Percentiles rank a stretch among this genome's conserved stretches.
Conservation (phyloP, 2,113 vertebrate species). For the Rhagologus leucostigma region DNA sequence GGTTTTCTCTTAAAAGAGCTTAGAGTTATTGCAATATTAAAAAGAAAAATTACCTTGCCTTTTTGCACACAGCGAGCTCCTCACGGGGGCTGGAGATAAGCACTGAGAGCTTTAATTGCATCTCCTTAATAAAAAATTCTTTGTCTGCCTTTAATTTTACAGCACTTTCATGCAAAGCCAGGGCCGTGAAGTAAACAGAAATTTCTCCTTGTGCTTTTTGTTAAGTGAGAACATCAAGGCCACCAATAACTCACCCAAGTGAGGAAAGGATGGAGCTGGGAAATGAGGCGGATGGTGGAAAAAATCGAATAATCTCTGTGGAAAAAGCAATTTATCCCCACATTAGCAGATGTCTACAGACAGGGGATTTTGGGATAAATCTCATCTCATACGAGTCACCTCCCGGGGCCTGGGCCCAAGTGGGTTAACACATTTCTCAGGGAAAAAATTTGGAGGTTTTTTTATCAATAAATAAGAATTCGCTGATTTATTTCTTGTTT, state of each 20-base stretch:
- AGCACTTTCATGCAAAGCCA: neutral
- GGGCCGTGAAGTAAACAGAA: neutral
- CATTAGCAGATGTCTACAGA: neutral
- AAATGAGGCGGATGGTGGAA: neutral
- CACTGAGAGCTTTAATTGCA: neutral
- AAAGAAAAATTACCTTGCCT: constrained; percentile 45
- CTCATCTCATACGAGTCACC: neutral
- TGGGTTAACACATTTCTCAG: neutral
- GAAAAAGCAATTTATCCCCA: neutral
- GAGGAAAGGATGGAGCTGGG: constrained; percentile 1
- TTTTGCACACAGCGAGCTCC: neutral
- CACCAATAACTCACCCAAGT: neutral
- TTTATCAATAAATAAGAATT: neutral
- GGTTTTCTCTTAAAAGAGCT: neutral
- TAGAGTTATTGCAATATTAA: constrained; percentile 48
- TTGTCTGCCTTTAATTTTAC: neutral
- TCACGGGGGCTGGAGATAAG: constrained; percentile 12
- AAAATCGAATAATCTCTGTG: neutral
- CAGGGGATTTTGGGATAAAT: neutral
- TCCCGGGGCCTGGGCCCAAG: neutral
- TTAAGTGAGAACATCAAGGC: neutral
- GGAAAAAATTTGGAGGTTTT: fast-evolving
- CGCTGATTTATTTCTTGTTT: neutral
- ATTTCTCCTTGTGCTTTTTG: neutral
- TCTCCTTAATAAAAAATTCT: neutral